Conservation (phyloP, 1,140 invertebrate species). For the Littorina saxatilis region DNA sequence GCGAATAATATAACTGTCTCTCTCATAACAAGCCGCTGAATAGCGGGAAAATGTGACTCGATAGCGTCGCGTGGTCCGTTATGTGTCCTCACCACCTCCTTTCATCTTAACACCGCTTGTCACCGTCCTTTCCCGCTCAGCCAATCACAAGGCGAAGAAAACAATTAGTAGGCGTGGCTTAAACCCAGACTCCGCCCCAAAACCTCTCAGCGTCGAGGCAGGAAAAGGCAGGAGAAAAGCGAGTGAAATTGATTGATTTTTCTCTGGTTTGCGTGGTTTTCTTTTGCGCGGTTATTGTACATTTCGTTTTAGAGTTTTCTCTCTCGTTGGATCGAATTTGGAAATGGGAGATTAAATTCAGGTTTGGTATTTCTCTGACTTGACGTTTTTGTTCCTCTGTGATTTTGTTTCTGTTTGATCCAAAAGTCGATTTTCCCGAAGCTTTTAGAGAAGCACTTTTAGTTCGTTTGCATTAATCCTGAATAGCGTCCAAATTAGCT, state of each 20-base stretch:
- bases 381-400: background rate
- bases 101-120: background rate
- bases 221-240: background rate
- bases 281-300: too few species aligned
- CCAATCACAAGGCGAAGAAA: constrained; percentile 9
- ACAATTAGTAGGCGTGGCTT: constrained; percentile 26
- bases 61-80: background rate
- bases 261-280: too few species aligned
- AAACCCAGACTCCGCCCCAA: background rate
- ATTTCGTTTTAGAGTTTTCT: too few species aligned
- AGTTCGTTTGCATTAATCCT: too few species aligned
- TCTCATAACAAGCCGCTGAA: background rate
- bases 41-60: background rate
- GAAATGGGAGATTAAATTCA: too few species aligned
- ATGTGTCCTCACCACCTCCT: constrained; percentile 6
- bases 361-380: too few species aligned
- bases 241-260: constrained; percentile 19
- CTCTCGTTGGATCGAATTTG: too few species aligned
- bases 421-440: too few species aligned
- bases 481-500: too few species aligned
- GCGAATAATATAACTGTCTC: too few species aligned
- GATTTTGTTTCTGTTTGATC: background rate
- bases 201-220: background rate
- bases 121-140: background rate
- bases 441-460: too few species aligned